Evolutionary conservation across 1,140 invertebrate genomes (phyloP).

Genomic region (Bombus vancouverensis): DNA sequence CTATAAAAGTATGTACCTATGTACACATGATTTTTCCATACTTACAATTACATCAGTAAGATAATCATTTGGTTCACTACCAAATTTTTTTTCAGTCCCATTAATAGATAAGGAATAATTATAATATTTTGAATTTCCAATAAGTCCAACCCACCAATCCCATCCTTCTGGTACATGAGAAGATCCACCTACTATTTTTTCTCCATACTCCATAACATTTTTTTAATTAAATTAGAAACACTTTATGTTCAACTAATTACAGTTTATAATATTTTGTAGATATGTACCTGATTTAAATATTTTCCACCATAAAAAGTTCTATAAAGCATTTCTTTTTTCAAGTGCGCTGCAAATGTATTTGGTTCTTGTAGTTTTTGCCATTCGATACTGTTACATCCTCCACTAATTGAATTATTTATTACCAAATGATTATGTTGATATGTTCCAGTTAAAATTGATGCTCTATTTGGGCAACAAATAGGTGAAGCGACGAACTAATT

Average conservation of each 20-base stretch:
- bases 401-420: slow-evolving; percentile 89
- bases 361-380: slow-evolving; percentile 88
- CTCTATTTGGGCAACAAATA: slow-evolving; percentile 94
- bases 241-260: not conserved
- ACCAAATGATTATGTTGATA: slow-evolving; percentile 93
- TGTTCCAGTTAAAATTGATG: slow-evolving; percentile 92
- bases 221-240: slow-evolving; percentile 20
- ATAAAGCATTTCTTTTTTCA: slow-evolving; percentile 86
- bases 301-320: slow-evolving; percentile 93
- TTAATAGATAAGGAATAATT: slow-evolving; percentile 94
- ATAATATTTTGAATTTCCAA: slow-evolving; percentile 94
- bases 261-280: not conserved
- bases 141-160: slow-evolving; percentile 90
- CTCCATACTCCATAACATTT: slow-evolving; percentile 85
- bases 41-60: slow-evolving; percentile 93
- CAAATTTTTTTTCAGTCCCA: slow-evolving; percentile 85
- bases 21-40: slow-evolving; percentile 52
- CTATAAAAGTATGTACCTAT: not conserved
- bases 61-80: slow-evolving; percentile 85
- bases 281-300: slow-evolving; percentile 90
- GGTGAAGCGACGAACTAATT: slow-evolving; percentile 89
- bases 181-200: slow-evolving; percentile 83
- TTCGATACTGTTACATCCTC: slow-evolving; percentile 87
- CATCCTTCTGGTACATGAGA: slow-evolving; percentile 90
- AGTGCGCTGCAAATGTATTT: slow-evolving; percentile 86